Base-by-base conservation (phyloP, 2,888 invertebrate genomes). In the Apocheima hispidaria region DNA sequence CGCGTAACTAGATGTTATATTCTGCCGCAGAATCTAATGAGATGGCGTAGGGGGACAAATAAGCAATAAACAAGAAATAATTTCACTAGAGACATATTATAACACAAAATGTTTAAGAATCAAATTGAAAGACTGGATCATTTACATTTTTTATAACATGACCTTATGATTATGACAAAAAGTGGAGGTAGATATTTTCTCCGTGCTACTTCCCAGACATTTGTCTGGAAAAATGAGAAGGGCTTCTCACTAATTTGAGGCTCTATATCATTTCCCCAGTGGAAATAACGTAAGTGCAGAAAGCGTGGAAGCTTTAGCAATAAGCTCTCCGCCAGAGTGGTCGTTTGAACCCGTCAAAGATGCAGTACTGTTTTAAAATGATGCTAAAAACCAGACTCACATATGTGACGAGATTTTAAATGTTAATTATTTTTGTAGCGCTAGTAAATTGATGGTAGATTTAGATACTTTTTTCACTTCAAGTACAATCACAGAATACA, bases 221-320 rank as follows among this genome's bases (percentile, higher is more conserved):
- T 41, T 18, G 30, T 41, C 54, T 26, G 43, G 16, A 54, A 54
- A 59, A 61, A 46, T 52, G 44, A 40, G 26, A 40, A 46, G 18
- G 61, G 51, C 33, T 61, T 63, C 66, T 28, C 56, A 59, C 51
- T 64, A 64, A 65, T 65, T 63, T 55, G 26, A 61, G 70, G 60
- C 67, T 54, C 60, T 51, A 41, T 63, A 66, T 65, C 52, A 69
- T 68, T 69, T 68, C 69, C 79, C 75, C 79, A 48, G 55, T 71
- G 79, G 79, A 74, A 78, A 79, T 77, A 73, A 66, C 40, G 59
- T 69, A 69, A 75, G 73, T 74, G 73, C 60, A 63, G 66, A 48
- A 52, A 58, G 65, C 65, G 67, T 68, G 70, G 66, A 74, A 73
- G 65, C 70, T 71, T 66, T 69, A 71, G 65, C 68, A 67, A 69